phyloP scores from a whole-genome alignment of 2,888 invertebrate genomes.

The Phyllotreta cruciferae region DNA sequence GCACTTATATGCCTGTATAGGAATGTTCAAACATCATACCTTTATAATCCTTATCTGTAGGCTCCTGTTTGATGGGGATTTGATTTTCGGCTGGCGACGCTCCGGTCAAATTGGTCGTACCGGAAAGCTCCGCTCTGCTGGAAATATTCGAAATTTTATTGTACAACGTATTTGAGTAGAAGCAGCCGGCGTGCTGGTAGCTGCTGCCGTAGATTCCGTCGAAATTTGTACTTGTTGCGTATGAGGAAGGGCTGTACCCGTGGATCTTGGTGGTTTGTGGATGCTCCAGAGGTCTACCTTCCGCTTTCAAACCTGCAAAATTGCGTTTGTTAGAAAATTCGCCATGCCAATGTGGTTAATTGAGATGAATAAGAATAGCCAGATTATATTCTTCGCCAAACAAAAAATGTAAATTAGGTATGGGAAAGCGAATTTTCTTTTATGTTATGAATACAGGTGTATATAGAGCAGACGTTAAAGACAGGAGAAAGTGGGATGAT shows the following conservation, averaged over 20 bases:
- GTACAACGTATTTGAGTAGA: slow-evolving; percentile 53
- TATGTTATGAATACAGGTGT: slow-evolving; percentile 5
- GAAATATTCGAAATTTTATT: slow-evolving; percentile 45
- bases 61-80: slow-evolving; percentile 56
- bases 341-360: background rate
- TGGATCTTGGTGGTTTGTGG: slow-evolving; percentile 52
- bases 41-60: slow-evolving; percentile 54
- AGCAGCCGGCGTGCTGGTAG: slow-evolving; percentile 55
- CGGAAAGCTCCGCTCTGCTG: slow-evolving; percentile 21
- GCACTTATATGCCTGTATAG: no score
- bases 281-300: slow-evolving; percentile 51
- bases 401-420: slow-evolving; percentile 1
- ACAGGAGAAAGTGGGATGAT: background rate
- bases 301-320: slow-evolving; percentile 53
- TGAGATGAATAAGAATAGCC: no score
- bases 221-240: slow-evolving; percentile 49
- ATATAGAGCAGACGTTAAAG: slow-evolving; percentile 10
- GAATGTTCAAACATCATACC: slow-evolving; percentile 44
- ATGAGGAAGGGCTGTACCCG: slow-evolving; percentile 44
- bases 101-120: background rate
- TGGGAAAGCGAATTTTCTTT: no score
- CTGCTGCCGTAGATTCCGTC: slow-evolving; percentile 54
- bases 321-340: slow-evolving; percentile 4
- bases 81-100: slow-evolving; percentile 28
- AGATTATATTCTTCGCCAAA: no score